Base-by-base conservation (phyloP, 1,140 invertebrate genomes). In the Phthorimaea operculella region DNA sequence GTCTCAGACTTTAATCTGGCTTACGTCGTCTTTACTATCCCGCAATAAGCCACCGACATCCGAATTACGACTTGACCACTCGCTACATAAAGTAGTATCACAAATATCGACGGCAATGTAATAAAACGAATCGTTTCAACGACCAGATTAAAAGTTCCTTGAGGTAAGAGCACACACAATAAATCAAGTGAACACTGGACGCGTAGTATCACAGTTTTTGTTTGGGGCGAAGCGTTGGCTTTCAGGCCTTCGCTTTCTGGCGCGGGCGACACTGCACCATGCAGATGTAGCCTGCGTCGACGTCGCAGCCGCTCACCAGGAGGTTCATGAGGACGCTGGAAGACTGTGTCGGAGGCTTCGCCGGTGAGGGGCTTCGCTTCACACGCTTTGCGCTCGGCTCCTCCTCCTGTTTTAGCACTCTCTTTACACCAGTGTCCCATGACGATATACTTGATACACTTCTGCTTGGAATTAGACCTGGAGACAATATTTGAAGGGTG, bases 241-340 rank as follows among this genome's bases (percentile, higher is more conserved):
- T 64, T 82, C 75, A 83, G 61, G 75, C 82, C 69, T 83, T 83
- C 50, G 78, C 74, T 68, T 84, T 83, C 51, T 79, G 74, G 51
- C 81, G 72, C 14, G 87, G 88, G 69, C 88, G 79, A 76, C 88
- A 89, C 64, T 92, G 92, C 66, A 92, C 90, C 76, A 94, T 89
- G 85, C 93, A 94, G 72, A 93, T 90, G 83, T 96, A 96, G 63
- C 94, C 94, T 63, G 94, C 93, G 88, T 92, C 92, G 79, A 96
- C 92, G 85, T 96, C 94, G 87, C 94, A 94, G 72, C 94, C 94
- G 87, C 93, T 95, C 79, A 96, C 93, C 82, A 96, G 88, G 56
- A 96, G 88, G 86, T 96, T 96, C 91, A 96, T 94, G 60, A 96
- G 88, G 68, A 96, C 94, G 81, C 92, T 93, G 66, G 90, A 90